Percentiles rank a stretch among this genome's conserved stretches.
Conservation (phyloP, 2,888 invertebrate species). For the Ormyrus thymus region DNA sequence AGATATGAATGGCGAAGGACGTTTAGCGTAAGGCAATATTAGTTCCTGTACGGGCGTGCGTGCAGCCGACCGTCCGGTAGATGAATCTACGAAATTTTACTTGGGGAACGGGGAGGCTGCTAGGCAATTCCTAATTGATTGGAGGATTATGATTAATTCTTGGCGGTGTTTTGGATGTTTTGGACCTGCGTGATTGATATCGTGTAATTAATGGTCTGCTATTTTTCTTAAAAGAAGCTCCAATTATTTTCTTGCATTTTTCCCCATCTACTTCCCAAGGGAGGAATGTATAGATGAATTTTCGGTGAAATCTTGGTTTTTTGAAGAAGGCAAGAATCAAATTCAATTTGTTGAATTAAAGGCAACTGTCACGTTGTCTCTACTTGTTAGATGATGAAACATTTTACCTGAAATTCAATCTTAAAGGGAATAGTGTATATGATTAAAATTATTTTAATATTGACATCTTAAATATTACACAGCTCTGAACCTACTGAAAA, state of each 20-base stretch:
- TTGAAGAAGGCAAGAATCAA: too few species aligned
- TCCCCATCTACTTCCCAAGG: too few species aligned
- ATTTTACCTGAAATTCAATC: too few species aligned
- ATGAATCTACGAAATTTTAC: slow-evolving; percentile 11
- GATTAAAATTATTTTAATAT: too few species aligned
- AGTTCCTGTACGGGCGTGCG: not conserved
- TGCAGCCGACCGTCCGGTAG: not conserved
- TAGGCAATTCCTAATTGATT: slow-evolving; percentile 14
- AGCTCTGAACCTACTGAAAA: too few species aligned
- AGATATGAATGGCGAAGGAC: slow-evolving; percentile 36
- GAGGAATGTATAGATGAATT: too few species aligned
- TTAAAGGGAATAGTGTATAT: too few species aligned
- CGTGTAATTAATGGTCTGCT: not conserved
- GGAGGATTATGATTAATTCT: not conserved
- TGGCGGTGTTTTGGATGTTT: not conserved
- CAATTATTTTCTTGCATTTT: not conserved
- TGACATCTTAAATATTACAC: too few species aligned
- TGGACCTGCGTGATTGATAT: not conserved
- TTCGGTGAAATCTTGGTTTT: too few species aligned
- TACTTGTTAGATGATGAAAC: too few species aligned
- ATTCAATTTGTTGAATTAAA: too few species aligned
- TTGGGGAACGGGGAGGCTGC: not conserved
- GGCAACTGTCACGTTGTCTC: too few species aligned
- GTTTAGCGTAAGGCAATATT: slow-evolving; percentile 25
- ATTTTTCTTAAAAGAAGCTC: not conserved